phyloP scores from a whole-genome alignment of 2,113 vertebrate species.

The Genyomyrus donnyi region DNA sequence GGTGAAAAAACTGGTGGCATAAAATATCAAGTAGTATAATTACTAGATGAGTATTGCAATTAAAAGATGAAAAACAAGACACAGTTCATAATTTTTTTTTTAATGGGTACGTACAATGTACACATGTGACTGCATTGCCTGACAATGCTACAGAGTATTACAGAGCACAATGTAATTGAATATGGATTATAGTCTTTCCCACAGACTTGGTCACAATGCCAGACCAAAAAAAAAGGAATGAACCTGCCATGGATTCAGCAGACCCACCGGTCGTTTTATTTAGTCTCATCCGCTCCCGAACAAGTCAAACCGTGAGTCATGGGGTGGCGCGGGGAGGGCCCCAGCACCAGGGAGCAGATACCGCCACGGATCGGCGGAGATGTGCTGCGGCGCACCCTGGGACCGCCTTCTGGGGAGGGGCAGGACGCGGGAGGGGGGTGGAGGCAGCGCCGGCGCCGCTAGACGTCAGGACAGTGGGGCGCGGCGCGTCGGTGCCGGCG shows the following conservation, averaged over 20 bases:
- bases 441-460: not conserved
- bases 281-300: not conserved
- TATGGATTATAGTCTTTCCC: not conserved
- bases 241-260: not conserved
- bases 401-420: slow-evolving; percentile 12
- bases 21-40: not conserved
- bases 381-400: not conserved
- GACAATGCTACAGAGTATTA: not conserved
- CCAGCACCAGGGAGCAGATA: slow-evolving; percentile 2
- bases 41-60: not conserved
- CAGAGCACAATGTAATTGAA: not conserved
- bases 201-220: not conserved
- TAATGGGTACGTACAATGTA: not conserved
- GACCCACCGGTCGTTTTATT: not conserved
- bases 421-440: not conserved
- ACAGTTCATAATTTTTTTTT: not conserved
- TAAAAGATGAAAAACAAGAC: not conserved
- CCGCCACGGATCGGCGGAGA: slow-evolving; percentile 23
- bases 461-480: not conserved
- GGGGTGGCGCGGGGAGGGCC: not conserved
- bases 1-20: not conserved
- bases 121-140: not conserved
- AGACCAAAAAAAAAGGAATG: not conserved
- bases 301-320: not conserved
- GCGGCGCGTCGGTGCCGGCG: slow-evolving; percentile 17